Conservation (phyloP, 2,888 invertebrate genomes). For the Parochlus steinenii region DNA sequence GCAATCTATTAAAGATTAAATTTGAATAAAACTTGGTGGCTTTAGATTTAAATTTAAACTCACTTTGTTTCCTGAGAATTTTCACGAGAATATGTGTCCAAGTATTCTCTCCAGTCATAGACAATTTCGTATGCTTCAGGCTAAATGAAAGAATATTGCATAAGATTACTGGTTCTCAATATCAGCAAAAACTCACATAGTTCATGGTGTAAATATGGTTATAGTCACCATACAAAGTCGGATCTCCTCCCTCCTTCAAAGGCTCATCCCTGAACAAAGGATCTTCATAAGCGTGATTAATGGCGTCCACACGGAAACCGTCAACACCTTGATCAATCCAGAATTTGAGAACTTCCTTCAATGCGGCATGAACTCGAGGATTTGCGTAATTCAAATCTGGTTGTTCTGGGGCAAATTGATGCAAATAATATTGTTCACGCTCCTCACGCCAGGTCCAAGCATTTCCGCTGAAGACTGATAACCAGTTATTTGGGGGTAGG, state of each 20-base stretch:
- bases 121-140: conserved; percentile 25
- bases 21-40: too few species aligned
- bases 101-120: conserved; percentile 28
- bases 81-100: conserved; percentile 35
- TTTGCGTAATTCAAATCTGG: conserved; percentile 72
- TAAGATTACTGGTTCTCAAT: too few species aligned
- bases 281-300: conserved; percentile 45
- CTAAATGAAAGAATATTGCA: too few species aligned
- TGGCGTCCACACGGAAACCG: conserved; percentile 73
- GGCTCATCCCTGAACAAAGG: conserved; percentile 40
- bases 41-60: too few species aligned
- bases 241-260: conserved; percentile 29
- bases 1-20: conserved; percentile 24
- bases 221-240: conserved; percentile 37
- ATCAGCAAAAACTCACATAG: conserved; percentile 19
- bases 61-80: conserved; percentile 24
- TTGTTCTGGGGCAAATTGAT: conserved; percentile 56
- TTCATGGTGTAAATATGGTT: conserved; percentile 46
- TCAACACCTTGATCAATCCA: conserved; percentile 75
- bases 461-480: conserved; percentile 42
- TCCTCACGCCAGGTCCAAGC: conserved; percentile 54
- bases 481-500: conserved; percentile 38
- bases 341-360: conserved; percentile 48
- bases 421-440: conserved; percentile 58
- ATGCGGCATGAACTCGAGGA: conserved; percentile 44